A percentile compares a stretch with the other conserved stretches of the same genome.
These are phyloP conservation scores for Pediacus dermestoides DNA, from an alignment of 2,888 invertebrate species.

Conservation along the genomic window DNA sequence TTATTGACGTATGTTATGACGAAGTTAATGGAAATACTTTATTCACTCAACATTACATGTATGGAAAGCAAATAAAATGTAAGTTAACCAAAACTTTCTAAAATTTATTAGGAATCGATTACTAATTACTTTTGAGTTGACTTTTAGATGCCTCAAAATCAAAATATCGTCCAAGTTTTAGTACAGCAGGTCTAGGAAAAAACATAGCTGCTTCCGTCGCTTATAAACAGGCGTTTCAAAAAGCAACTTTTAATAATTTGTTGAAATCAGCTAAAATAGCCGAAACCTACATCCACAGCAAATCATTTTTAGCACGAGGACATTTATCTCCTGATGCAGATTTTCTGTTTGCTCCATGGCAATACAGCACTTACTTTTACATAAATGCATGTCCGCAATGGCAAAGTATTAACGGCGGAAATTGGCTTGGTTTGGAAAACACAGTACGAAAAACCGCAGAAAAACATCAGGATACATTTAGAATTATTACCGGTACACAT, in stretches of 20 bases:
- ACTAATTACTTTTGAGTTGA: constrained; percentile 3
- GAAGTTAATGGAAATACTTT: constrained; percentile 37
- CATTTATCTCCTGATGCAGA: constrained; percentile 55
- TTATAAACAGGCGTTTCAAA: constrained; percentile 43
- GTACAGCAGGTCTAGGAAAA: constrained; percentile 38
- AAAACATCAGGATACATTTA: constrained; percentile 40
- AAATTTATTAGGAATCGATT: too few species aligned
- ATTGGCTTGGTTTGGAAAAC: constrained; percentile 53
- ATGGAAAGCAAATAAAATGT: constrained; percentile 46
- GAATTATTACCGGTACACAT: constrained; percentile 50
- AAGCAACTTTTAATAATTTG: constrained; percentile 39
- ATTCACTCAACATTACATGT: constrained; percentile 43
- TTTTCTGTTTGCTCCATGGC: constrained; percentile 50
- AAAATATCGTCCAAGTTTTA: constrained; percentile 42
- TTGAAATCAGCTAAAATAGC: constrained; percentile 38
- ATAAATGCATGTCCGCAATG: constrained; percentile 54
- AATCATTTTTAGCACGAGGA: constrained; percentile 49
- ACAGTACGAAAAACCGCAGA: constrained; percentile 46
- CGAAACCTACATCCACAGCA: constrained; percentile 39
- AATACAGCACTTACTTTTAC: constrained; percentile 53
- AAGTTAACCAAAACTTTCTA: constrained; percentile 25
- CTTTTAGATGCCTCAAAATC: constrained; percentile 37
- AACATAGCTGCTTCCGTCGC: constrained; percentile 31
- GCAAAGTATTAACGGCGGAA: constrained; percentile 52
- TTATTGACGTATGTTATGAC: constrained; percentile 45